These are phyloP conservation scores for Echinometra lucunter DNA, from an alignment of 53 echinoderm and acorn worm species.

Conservation along the genomic window DNA sequence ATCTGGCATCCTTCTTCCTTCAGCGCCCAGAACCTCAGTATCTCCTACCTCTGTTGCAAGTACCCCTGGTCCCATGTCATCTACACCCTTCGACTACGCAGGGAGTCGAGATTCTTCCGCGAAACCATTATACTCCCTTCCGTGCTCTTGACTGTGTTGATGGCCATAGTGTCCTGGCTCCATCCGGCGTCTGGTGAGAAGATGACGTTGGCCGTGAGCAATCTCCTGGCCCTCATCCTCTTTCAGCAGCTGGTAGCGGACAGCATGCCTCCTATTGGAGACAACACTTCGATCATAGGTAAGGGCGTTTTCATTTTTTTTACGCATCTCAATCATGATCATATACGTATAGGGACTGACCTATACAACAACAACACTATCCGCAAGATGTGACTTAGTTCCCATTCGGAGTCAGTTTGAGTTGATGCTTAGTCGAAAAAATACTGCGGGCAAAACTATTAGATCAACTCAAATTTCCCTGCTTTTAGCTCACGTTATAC, in stretches of 20 bases:
- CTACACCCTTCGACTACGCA: conserved; percentile 36
- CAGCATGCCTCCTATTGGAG: conserved; percentile 84
- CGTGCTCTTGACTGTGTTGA: conserved; percentile 73
- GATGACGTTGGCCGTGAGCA: conserved; percentile 83
- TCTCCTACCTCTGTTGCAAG: conserved; percentile 37
- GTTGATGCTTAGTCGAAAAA: too few species aligned
- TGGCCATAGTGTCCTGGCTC: conserved; percentile 78
- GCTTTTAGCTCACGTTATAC: too few species aligned
- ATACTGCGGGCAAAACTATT: too few species aligned
- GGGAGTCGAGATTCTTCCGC: conserved; percentile 51
- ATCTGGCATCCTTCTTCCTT: conserved; percentile 58
- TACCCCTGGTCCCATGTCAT: conserved; percentile 61
- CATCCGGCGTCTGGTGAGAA: conserved; percentile 90
- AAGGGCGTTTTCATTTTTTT: neutral
- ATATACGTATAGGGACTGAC: too few species aligned
- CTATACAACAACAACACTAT: too few species aligned
- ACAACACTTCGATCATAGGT: conserved; percentile 66
- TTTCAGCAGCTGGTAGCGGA: conserved; percentile 89
- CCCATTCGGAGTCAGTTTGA: too few species aligned
- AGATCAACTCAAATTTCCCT: too few species aligned
- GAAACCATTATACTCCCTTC: conserved; percentile 79
- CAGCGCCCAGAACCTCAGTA: conserved; percentile 33
- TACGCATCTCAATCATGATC: too few species aligned
- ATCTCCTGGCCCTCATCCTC: conserved; percentile 83
- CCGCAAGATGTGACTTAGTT: too few species aligned